Conservation (phyloP, 1,140 invertebrate genomes). For the Ruditapes philippinarum region DNA sequence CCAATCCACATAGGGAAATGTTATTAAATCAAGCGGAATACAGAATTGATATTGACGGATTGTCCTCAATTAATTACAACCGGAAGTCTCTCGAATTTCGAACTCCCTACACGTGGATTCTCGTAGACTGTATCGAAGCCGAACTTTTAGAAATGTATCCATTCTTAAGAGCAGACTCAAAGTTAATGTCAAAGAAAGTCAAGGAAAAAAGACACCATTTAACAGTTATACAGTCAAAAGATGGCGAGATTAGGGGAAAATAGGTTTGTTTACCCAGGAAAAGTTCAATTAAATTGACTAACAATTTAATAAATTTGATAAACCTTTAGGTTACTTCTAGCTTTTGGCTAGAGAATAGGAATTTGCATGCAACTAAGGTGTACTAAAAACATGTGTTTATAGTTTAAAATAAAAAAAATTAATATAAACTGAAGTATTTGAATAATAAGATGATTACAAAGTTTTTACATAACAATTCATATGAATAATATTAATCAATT, state of each 20-base stretch:
- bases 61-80: conserved; percentile 9
- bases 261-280: too few species aligned
- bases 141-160: conserved; percentile 25
- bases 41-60: conserved; percentile 20
- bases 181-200: background rate
- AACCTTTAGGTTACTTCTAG: too few species aligned
- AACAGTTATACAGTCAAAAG: background rate
- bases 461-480: too few species aligned
- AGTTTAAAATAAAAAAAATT: too few species aligned
- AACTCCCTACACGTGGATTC: conserved; percentile 34
- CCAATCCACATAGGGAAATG: conserved; percentile 3
- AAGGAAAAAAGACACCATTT: background rate
- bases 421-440: too few species aligned
- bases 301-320: too few species aligned
- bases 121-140: conserved; percentile 22
- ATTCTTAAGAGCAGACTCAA: background rate
- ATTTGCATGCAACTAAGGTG: too few species aligned
- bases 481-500: too few species aligned
- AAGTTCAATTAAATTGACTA: too few species aligned
- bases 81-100: conserved; percentile 30
- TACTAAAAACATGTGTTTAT: too few species aligned
- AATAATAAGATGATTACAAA: too few species aligned
- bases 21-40: background rate
- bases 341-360: too few species aligned
- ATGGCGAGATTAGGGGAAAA: background rate